phyloP scores from a whole-genome alignment of 2,797 vertebrate genomes.

The Crenichthys baileyi region DNA sequence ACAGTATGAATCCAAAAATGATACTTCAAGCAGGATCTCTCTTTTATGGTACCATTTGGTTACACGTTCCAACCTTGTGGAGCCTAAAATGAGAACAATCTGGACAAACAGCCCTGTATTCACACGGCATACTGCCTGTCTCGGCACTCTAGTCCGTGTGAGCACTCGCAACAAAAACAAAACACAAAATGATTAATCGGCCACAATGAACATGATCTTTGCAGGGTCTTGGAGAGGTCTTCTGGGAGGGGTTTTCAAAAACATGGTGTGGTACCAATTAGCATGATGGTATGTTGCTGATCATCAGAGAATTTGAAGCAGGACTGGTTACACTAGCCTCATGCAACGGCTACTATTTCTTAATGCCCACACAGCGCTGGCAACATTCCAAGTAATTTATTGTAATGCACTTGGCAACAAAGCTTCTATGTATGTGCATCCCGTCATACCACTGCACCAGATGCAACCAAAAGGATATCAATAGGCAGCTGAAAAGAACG shows the following conservation, averaged over 20 bases:
- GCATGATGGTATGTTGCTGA: background rate
- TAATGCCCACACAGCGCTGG: background rate
- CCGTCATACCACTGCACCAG: background rate
- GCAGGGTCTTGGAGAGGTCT: background rate
- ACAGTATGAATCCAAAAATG: background rate
- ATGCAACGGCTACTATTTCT: too few relatives aligned
- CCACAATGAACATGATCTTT: background rate
- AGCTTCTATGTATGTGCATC: background rate
- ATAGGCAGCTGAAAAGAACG: background rate
- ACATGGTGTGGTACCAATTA: background rate
- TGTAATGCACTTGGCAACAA: background rate
- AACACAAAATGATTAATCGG: background rate
- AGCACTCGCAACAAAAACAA: background rate
- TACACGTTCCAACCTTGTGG: conserved; percentile 1
- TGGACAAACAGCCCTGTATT: background rate
- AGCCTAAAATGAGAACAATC: conserved; percentile 3
- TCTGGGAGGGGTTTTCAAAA: too few relatives aligned
- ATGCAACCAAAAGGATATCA: background rate
- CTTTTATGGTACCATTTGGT: background rate
- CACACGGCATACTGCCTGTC: background rate
- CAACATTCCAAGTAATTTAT: background rate
- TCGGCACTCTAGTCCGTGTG: too few relatives aligned
- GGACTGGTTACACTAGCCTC: background rate
- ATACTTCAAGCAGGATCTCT: background rate
- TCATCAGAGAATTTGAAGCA: background rate